Conservation (phyloP, 2,888 invertebrate species). For the Ditula angustiorana region DNA sequence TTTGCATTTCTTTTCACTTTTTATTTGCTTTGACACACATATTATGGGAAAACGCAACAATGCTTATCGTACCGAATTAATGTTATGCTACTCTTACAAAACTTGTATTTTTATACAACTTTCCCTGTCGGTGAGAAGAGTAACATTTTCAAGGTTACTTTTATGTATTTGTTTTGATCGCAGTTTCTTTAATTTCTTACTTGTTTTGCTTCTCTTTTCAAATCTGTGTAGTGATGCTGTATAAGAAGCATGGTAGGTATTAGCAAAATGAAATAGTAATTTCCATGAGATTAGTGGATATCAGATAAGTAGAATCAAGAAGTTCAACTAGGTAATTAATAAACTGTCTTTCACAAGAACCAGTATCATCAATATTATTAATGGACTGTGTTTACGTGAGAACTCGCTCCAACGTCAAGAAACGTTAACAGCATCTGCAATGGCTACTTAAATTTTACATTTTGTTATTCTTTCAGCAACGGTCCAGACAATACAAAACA, state of each 20-base stretch:
- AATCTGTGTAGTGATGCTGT: too few relatives aligned
- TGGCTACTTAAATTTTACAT: background rate
- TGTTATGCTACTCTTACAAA: slow-evolving; percentile 26
- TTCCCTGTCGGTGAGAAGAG: slow-evolving; percentile 22
- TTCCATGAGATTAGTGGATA: background rate
- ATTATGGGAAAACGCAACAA: slow-evolving; percentile 33
- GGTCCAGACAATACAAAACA: too few relatives aligned
- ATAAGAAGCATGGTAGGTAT: too few relatives aligned
- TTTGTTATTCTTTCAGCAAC: background rate
- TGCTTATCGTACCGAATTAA: slow-evolving; percentile 30
- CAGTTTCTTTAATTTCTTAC: background rate
- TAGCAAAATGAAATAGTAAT: background rate
- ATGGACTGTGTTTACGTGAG: slow-evolving; percentile 7
- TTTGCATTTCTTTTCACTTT: slow-evolving; percentile 51
- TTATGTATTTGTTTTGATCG: background rate
- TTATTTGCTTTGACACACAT: slow-evolving; percentile 44
- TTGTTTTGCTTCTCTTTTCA: too few relatives aligned
- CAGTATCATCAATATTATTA: slow-evolving; percentile 19
- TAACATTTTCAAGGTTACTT: background rate
- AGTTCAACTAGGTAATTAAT: slow-evolving; percentile 20
- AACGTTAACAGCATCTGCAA: background rate
- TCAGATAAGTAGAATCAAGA: slow-evolving; percentile 1
- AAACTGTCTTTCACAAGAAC: slow-evolving; percentile 11
- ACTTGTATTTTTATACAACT: slow-evolving; percentile 23
- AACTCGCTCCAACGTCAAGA: background rate